phyloP scores from a whole-genome alignment of 2,888 invertebrate species.

The Prosapia bicincta region DNA sequence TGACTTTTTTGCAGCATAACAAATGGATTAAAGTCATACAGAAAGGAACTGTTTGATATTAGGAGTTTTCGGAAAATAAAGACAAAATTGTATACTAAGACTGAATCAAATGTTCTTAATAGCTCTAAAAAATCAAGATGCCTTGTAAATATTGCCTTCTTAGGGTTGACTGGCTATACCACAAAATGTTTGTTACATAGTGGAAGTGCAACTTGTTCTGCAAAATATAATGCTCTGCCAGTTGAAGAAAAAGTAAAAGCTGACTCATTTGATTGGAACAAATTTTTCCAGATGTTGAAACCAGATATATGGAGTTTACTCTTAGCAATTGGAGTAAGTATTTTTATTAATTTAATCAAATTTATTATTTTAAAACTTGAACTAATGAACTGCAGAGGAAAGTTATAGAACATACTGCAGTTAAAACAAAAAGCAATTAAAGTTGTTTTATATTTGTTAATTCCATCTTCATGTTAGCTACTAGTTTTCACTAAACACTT shows the following conservation, averaged over 20 bases:
- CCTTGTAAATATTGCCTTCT: neutral
- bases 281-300: conserved; percentile 66
- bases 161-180: neutral
- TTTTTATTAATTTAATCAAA: neutral
- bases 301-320: conserved; percentile 74
- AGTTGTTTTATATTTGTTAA: too few relatives aligned
- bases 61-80: neutral
- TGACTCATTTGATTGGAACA: conserved; percentile 55
- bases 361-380: neutral
- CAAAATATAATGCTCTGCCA: neutral
- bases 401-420: neutral
- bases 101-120: neutral
- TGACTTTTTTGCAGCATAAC: neutral
- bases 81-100: neutral
- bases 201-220: neutral
- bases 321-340: conserved; percentile 73
- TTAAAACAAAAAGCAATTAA: neutral
- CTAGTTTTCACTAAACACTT: too few relatives aligned
- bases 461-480: too few relatives aligned
- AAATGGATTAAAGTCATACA: neutral
- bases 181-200: neutral
- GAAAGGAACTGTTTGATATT: neutral
- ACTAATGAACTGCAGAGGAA: neutral
- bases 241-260: neutral
- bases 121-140: neutral